phyloP scores from a whole-genome alignment of 2,888 invertebrate genomes.

The Calliphora vomitoria region DNA sequence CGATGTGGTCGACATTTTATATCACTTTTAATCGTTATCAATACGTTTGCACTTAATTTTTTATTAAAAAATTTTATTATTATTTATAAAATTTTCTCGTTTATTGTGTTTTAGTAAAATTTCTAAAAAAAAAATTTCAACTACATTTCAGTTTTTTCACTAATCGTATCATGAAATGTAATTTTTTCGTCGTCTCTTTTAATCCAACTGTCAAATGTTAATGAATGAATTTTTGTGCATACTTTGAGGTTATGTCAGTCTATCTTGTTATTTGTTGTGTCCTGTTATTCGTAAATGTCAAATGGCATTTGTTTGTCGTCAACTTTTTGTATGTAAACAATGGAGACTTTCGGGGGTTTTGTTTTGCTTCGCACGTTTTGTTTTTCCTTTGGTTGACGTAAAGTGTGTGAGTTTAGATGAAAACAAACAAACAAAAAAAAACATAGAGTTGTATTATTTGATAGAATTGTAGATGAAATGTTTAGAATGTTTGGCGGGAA shows the following conservation, averaged over 20 bases:
- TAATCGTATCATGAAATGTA: conserved; percentile 46
- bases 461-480: neutral
- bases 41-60: conserved; percentile 30
- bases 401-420: conserved; percentile 4
- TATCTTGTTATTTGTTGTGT: conserved; percentile 35
- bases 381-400: neutral
- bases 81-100: conserved; percentile 10
- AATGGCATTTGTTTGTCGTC: conserved; percentile 14
- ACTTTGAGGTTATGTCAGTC: conserved; percentile 40
- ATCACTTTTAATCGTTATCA: conserved; percentile 1
- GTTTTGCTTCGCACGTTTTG: conserved; percentile 34
- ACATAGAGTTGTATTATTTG: neutral
- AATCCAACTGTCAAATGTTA: conserved; percentile 46
- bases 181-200: conserved; percentile 42
- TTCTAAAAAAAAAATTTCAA: conserved; percentile 50
- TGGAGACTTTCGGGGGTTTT: conserved; percentile 46
- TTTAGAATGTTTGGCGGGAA: conserved; percentile 6
- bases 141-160: conserved; percentile 60
- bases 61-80: conserved; percentile 4
- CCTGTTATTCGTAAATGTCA: conserved; percentile 39
- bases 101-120: conserved; percentile 21
- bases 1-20: conserved; percentile 83
- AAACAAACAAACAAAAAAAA: neutral
- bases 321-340: conserved; percentile 47
- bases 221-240: conserved; percentile 42